Evolutionary conservation across 2,113 vertebrate species (phyloP).

Genomic region (Mionectes macconnelli): DNA sequence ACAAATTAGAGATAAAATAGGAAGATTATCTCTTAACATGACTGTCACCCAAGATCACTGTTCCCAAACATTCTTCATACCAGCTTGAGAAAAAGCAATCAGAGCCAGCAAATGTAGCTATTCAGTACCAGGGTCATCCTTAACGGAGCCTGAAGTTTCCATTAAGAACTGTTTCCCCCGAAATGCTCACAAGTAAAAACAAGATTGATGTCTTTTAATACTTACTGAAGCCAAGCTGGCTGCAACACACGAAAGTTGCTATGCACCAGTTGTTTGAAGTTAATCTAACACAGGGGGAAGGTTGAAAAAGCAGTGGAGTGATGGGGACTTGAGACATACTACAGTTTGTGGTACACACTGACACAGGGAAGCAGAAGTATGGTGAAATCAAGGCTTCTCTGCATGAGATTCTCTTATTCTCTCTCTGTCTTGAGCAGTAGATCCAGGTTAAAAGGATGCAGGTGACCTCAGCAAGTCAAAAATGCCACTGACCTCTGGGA

Average conservation of each 20-base stretch:
- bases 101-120: not conserved
- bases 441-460: not conserved
- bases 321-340: not conserved
- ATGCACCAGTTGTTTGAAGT: not conserved
- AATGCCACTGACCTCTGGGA: not conserved
- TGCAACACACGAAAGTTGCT: not conserved
- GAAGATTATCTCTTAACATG: not conserved
- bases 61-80: not conserved
- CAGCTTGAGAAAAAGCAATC: not conserved
- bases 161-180: not conserved
- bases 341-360: fast-evolving
- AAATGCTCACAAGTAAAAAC: not conserved
- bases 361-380: not conserved
- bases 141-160: constrained; percentile 3
- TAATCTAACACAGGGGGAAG: not conserved
- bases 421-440: not conserved
- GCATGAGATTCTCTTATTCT: not conserved
- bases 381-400: not conserved
- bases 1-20: not conserved
- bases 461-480: not conserved
- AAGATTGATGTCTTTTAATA: constrained; percentile 4
- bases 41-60: not conserved
- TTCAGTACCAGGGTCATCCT: not conserved
- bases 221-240: not conserved
- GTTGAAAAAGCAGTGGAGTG: not conserved